These are phyloP conservation scores for Characodon lateralis DNA, from an alignment of 2,797 vertebrate species.

Conservation along the genomic window DNA sequence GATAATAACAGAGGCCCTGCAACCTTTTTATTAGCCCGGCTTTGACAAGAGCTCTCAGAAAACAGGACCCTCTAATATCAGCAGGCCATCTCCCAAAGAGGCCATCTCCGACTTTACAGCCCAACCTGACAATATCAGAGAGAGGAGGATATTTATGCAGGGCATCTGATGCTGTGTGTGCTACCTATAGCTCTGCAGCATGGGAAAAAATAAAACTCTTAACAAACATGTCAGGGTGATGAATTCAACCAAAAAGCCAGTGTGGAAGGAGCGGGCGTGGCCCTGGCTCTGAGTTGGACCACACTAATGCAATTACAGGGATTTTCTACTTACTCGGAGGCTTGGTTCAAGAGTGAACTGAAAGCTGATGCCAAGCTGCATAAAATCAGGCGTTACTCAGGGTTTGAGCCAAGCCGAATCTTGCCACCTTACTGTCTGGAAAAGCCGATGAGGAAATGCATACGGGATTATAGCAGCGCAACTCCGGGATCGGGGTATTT, in stretches of 20 bases:
- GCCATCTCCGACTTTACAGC: constrained; percentile 24
- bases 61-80: constrained; percentile 23
- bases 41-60: constrained; percentile 60
- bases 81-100: constrained; percentile 29
- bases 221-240: constrained; percentile 36
- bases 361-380: constrained; percentile 42
- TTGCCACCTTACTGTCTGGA: constrained; percentile 37
- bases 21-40: constrained; percentile 58
- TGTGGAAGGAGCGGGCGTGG: constrained; percentile 45
- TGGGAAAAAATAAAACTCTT: constrained; percentile 45
- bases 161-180: constrained; percentile 31
- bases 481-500: constrained; percentile 18
- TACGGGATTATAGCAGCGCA: constrained; percentile 32
- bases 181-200: constrained; percentile 14
- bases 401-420: constrained; percentile 25
- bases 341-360: constrained; percentile 58
- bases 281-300: constrained; percentile 39
- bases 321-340: constrained; percentile 68
- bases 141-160: constrained; percentile 17
- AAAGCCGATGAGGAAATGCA: constrained; percentile 41
- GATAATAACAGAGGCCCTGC: constrained; percentile 54
- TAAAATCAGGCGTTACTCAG: constrained; percentile 49
- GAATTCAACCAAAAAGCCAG: constrained; percentile 48
- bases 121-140: constrained; percentile 30
- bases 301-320: constrained; percentile 77